Evolutionary conservation across 1,140 invertebrate genomes (phyloP), one percentile per base, ranked within the genome.

Genomic region (Lanistes nyassanus): DNA sequence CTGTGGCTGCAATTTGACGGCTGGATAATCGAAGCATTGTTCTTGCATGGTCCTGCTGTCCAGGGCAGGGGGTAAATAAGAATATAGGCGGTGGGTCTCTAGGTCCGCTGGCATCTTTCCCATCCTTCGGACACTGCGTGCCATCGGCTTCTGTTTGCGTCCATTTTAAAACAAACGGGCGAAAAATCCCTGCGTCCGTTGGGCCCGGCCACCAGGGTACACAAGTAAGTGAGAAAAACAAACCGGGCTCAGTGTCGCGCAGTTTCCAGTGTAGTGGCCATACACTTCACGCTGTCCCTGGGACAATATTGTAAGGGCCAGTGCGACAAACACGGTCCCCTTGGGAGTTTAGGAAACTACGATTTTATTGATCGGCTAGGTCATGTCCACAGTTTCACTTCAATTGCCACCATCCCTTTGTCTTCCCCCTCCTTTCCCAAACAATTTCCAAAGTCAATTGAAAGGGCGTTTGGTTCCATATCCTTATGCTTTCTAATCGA

Each of bases 151-250:
- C 56, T 60, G 56, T 60, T 60, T 60, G 56, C 56, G n/a, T 23
- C 23, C 56, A 60, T 60, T 60, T 60, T 60, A 60, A 60, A 60
- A 60, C 56, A 60, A 60, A 60, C 56, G 3, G 23, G 42, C 42
- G 42, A 47, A n/a, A 31, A 60, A 60, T 60, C 56, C 56, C 23
- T 9, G 56, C 29, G n/a, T 60, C 56, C 29, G 56, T 23, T 60
- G 56, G 56, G 9, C 56, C 56, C 56, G 56, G 56, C 56, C 56
- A 26, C 56, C 29, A 31, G 56, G 56, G 56, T 60, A 60, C 56
- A 60, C 56, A 60, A 26, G 56, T 60, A 60, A 60, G 56, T 60
- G 56, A 60, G 56, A 60, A 60, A 31, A 60, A 60, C 56, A 60
- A 60, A 60, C 56, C n/a, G 56, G 13, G 56, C n/a, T 31, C 56